These are phyloP conservation scores for Aporophyla nigra DNA, from an alignment of 2,888 invertebrate species.

Conservation along the genomic window DNA sequence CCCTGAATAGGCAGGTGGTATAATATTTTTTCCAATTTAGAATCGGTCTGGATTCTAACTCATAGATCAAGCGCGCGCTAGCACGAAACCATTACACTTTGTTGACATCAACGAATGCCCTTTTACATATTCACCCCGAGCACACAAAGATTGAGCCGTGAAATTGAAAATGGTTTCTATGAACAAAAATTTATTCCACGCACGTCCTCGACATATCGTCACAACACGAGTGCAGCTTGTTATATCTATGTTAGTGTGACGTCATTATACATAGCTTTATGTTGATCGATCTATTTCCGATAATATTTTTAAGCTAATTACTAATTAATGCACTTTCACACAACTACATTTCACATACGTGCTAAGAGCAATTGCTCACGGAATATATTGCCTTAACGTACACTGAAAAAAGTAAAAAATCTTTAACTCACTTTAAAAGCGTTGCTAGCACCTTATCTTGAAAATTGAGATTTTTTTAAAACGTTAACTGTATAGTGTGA, in stretches of 20 bases:
- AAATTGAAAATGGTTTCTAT: slow-evolving; percentile 90
- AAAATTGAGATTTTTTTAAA: slow-evolving; percentile 53
- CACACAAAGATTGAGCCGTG: slow-evolving; percentile 90
- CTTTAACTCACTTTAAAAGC: slow-evolving; percentile 62
- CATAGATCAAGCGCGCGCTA: slow-evolving; percentile 86
- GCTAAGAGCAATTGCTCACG: slow-evolving; percentile 63
- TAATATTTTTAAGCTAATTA: slow-evolving; percentile 41
- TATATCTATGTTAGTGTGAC: slow-evolving; percentile 49
- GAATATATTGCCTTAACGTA: slow-evolving; percentile 68
- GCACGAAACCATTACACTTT: slow-evolving; percentile 90
- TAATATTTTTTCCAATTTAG: slow-evolving; percentile 81
- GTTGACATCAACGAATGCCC: slow-evolving; percentile 90
- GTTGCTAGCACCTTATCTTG: slow-evolving; percentile 58
- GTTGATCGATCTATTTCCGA: slow-evolving; percentile 36
- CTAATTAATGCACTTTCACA: slow-evolving; percentile 57
- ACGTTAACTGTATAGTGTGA: slow-evolving; percentile 29
- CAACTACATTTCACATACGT: slow-evolving; percentile 58
- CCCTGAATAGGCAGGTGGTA: slow-evolving; percentile 64
- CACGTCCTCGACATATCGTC: slow-evolving; percentile 86
- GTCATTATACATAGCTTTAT: slow-evolving; percentile 56
- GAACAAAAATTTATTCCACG: slow-evolving; percentile 88
- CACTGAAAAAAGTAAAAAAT: slow-evolving; percentile 67
- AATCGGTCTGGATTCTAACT: slow-evolving; percentile 81
- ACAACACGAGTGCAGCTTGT: slow-evolving; percentile 75
- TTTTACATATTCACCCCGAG: slow-evolving; percentile 90